Percentiles rank a stretch among this genome's conserved stretches.
phyloP scores from a whole-genome alignment of 2,888 invertebrate genomes.

The Drosophila melanosoma region DNA sequence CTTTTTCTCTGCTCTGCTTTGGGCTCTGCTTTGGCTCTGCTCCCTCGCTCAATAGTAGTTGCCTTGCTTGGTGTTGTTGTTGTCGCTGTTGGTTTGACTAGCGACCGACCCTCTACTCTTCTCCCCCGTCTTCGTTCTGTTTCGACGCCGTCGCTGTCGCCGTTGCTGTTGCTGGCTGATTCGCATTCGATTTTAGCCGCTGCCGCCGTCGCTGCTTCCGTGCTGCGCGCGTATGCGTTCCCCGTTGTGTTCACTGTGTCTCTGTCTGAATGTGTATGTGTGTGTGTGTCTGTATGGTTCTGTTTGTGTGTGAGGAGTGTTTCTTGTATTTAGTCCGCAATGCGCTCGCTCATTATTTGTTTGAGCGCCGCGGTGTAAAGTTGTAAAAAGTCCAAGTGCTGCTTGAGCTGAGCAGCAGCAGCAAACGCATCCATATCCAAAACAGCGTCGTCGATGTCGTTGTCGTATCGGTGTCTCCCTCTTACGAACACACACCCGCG shows the following conservation, averaged over 20 bases:
- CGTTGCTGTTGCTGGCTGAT: conserved; percentile 64
- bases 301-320: conserved; percentile 71
- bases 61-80: conserved; percentile 44
- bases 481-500: conserved; percentile 18
- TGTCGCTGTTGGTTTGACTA: conserved; percentile 56
- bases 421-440: conserved; percentile 66
- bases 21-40: conserved; percentile 55
- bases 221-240: conserved; percentile 67
- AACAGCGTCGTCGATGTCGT: conserved; percentile 52
- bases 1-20: conserved; percentile 44
- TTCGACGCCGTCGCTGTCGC: conserved; percentile 25
- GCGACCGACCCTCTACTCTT: conserved; percentile 35
- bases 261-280: conserved; percentile 40
- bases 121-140: conserved; percentile 59
- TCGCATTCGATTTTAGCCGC: conserved; percentile 77
- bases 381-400: conserved; percentile 83
- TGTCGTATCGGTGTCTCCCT: conserved; percentile 48
- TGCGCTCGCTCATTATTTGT: conserved; percentile 83
- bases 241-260: conserved; percentile 62
- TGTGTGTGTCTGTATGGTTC: conserved; percentile 26
- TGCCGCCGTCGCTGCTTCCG: conserved; percentile 68
- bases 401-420: conserved; percentile 46
- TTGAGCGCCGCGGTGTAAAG: conserved; percentile 84
- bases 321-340: conserved; percentile 80
- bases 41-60: conserved; percentile 73